Conservation (phyloP, 1,140 invertebrate genomes). For the Notospermus geniculatus region DNA sequence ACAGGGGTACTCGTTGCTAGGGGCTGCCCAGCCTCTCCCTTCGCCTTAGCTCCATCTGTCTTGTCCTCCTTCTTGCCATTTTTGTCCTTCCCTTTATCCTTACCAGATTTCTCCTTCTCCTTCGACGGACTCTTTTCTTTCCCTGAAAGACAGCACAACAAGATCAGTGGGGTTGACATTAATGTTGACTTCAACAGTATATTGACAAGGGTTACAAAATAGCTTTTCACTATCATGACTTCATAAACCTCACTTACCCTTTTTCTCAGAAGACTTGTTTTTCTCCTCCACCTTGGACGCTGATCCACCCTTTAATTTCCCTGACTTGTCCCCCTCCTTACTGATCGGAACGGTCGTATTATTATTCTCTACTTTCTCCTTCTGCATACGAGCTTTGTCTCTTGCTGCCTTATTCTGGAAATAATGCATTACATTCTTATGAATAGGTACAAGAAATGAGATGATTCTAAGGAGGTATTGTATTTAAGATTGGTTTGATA, state of each 20-base stretch:
- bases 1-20: no score
- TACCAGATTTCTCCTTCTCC: no score
- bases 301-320: conserved; percentile 7
- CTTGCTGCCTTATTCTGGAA: conserved; percentile 24
- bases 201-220: no score
- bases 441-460: no score
- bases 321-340: conserved; percentile 16
- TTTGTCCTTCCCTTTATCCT: no score
- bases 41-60: no score
- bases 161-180: background rate
- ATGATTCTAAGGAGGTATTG: no score
- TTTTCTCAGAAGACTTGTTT: background rate
- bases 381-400: conserved; percentile 49
- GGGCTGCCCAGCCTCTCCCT: no score
- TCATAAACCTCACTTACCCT: background rate
- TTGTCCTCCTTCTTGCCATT: no score
- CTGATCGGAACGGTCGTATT: background rate
- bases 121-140: conserved; percentile 23
- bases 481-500: no score
- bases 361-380: conserved; percentile 19
- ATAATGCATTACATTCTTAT: no score
- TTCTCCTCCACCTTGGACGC: background rate
- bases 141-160: conserved; percentile 14
- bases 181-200: no score
- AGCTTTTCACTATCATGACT: background rate